Base-by-base conservation (phyloP, 1,140 invertebrate species). In the Scaptodrosophila lebanonensis region DNA sequence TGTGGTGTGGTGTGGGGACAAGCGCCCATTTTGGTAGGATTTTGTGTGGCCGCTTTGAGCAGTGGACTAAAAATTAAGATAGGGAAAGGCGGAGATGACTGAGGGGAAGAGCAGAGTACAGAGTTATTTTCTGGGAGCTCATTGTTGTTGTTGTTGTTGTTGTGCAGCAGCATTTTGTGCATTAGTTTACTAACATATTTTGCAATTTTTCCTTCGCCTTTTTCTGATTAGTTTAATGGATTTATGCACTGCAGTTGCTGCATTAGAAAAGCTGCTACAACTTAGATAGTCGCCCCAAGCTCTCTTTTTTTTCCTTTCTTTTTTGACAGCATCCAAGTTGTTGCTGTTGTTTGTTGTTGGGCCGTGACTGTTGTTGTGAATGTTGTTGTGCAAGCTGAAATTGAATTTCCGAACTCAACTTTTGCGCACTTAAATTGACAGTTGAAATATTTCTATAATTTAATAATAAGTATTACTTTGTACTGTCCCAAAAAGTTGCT, bases 141-240 rank as follows among this genome's bases (percentile, higher is more conserved):
- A 8, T 25, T 25, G 22, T 25, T 25, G 22, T 8, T 25, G n/a
- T 25, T 25, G 22, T 25, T 8, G 3, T 25, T n/a, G 32, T 33
- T 33, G 12, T 45, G 40, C 33, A 27, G 13, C 36, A 29, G 32
- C 11, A 13, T n/a, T 36, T 22, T 7, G n/a, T 51, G 32, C 39
- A 29, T 15, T 29, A 56, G 51, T 58, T 64, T 59, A 40, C 59
- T 38, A 63, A 57, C 59, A 66, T 67, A 64, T 64, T 67, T 64
- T 59, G 52, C 60, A 48, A 63, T 63, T 64, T 67, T 33, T 33
- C 12, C 12, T 33, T 33, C 12, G 5, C 12, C 12, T 3, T 33
- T 33, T 64, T 67, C 30, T 67, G 65, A 67, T 67, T 67, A 67
- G 60, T 40, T 49, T 67, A 67, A 67, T 67, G 65, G 65, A 67